These are phyloP conservation scores for Carcinoscorpius rotundicauda DNA, from an alignment of 1,140 invertebrate species.

Conservation along the genomic window DNA sequence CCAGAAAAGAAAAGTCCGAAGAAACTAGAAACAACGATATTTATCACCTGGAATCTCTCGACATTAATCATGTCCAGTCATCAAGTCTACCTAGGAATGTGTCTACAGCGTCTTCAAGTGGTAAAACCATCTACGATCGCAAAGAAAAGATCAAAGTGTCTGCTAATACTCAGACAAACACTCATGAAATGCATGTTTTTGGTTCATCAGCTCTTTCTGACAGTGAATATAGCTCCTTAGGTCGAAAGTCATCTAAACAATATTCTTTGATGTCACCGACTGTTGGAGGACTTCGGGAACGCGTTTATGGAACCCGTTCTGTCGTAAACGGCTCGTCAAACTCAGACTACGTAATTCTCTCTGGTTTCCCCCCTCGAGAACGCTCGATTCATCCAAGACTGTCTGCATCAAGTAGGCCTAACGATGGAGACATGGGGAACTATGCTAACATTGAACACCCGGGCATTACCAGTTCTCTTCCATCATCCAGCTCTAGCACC, in stretches of 20 bases:
- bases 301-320: conserved; percentile 28
- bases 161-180: conserved; percentile 71
- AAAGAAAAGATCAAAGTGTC: conserved; percentile 56
- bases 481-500: conserved; percentile 28
- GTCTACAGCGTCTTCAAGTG: no score
- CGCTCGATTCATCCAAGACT: conserved; percentile 1
- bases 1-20: no score
- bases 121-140: conserved; percentile 10
- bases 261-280: conserved; percentile 17
- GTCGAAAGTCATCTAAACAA: conserved; percentile 12
- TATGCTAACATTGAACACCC: conserved; percentile 27
- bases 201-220: conserved; percentile 9
- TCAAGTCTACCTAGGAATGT: no score
- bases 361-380: not conserved
- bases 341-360: conserved; percentile 14
- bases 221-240: conserved; percentile 20
- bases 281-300: conserved; percentile 18
- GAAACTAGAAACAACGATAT: no score
- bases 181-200: not conserved
- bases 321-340: conserved; percentile 10
- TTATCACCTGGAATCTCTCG: no score
- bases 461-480: no score
- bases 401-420: conserved; percentile 3
- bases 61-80: no score
- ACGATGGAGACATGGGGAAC: conserved; percentile 25